Conservation (phyloP, 2,888 invertebrate genomes). For the Caenorhabditis zanzibari region DNA sequence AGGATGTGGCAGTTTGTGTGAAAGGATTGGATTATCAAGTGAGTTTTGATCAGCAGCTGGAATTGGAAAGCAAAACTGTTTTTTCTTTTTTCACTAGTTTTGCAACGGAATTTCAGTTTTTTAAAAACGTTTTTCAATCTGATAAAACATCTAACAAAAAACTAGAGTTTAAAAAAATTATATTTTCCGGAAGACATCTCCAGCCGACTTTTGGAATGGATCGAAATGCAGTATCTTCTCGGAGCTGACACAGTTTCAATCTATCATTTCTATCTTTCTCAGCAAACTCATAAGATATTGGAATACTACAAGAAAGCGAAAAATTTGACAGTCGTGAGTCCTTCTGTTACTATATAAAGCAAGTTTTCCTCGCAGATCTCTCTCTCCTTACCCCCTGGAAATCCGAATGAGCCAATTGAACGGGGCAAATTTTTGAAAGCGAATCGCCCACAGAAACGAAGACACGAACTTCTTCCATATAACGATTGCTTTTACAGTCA, state of each 20-base stretch:
- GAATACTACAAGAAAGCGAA: slow-evolving; percentile 86
- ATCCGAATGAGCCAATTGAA: slow-evolving; percentile 90
- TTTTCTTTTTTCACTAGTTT: too few species aligned
- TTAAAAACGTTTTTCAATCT: too few species aligned
- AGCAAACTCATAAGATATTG: slow-evolving; percentile 91
- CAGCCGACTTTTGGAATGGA: slow-evolving; percentile 94
- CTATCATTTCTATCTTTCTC: slow-evolving; percentile 91
- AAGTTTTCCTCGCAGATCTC: slow-evolving; percentile 71
- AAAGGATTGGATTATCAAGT: slow-evolving; percentile 90
- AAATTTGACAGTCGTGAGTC: slow-evolving; percentile 84
- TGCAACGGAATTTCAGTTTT: too few species aligned
- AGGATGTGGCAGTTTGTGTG: slow-evolving; percentile 70
- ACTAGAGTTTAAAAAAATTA: not conserved
- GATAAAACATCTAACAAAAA: not conserved
- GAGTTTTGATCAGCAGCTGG: not conserved
- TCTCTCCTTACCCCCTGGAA: slow-evolving; percentile 91
- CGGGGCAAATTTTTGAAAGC: slow-evolving; percentile 89
- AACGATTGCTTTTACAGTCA: slow-evolving; percentile 95
- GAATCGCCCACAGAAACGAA: slow-evolving; percentile 94
- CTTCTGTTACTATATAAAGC: too few species aligned
- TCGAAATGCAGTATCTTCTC: slow-evolving; percentile 91
- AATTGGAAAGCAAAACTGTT: too few species aligned
- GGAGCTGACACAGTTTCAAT: slow-evolving; percentile 88
- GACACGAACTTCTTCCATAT: slow-evolving; percentile 96
- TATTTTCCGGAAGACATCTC: slow-evolving; percentile 88